phyloP scores from a whole-genome alignment of 2,797 vertebrate species.

The Nyctalus aviator region DNA sequence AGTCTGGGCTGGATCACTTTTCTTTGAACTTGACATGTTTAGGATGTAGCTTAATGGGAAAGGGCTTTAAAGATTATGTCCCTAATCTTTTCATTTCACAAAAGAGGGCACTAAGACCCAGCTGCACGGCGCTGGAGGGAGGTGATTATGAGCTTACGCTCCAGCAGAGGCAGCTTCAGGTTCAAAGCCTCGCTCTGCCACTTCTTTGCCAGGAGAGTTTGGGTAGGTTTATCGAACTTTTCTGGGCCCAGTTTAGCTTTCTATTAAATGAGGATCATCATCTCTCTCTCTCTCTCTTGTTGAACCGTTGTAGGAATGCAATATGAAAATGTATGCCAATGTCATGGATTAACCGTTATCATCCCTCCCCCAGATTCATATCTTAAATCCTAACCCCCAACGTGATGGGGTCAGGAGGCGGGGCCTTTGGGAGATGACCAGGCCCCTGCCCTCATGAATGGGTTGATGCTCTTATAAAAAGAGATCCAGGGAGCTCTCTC shows the following conservation, averaged over 20 bases:
- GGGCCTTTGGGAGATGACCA: neutral
- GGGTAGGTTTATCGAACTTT: neutral
- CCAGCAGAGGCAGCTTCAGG: neutral
- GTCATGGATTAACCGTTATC: neutral
- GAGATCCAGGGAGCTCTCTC: neutral
- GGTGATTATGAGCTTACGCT: neutral
- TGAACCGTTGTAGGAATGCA: neutral
- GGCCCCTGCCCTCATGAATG: neutral
- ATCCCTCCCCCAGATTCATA: neutral
- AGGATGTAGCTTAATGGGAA: neutral
- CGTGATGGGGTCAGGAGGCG: neutral
- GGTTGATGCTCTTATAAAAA: neutral
- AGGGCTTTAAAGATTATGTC: conserved; percentile 23
- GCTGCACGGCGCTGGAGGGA: neutral
- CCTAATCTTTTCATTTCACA: conserved; percentile 43
- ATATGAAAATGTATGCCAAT: neutral
- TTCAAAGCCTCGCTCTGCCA: neutral
- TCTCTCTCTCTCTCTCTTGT: neutral
- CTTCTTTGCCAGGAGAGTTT: neutral
- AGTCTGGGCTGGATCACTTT: conserved; percentile 19
- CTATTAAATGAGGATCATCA: neutral
- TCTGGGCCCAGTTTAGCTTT: neutral
- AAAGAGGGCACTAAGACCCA: neutral
- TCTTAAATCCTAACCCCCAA: neutral
- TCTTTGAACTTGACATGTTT: conserved; percentile 37